Conservation (phyloP, 2,797 vertebrate genomes). For the Neopelma chrysocephalum region DNA sequence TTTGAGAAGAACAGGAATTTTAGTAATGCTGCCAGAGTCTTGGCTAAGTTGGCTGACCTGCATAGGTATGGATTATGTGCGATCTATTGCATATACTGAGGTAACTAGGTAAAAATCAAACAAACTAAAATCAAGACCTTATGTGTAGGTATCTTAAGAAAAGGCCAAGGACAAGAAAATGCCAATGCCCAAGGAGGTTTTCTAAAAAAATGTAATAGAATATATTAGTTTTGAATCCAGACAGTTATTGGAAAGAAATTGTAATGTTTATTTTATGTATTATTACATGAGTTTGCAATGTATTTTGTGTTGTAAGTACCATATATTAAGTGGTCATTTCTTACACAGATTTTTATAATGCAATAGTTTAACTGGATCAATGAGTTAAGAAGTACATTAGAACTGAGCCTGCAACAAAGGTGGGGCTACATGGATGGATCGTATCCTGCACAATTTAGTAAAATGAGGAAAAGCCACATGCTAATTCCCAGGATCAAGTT, state of each 20-base stretch:
- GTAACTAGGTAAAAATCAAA: background rate
- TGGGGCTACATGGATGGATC: background rate
- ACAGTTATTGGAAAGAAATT: background rate
- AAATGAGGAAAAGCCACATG: background rate
- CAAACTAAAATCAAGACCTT: background rate
- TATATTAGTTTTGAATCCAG: background rate
- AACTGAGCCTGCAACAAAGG: background rate
- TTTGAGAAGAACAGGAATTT: conserved; percentile 96
- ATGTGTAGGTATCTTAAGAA: background rate
- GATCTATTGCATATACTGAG: background rate
- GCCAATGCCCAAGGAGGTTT: background rate
- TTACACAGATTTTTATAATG: background rate
- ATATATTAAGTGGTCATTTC: background rate
- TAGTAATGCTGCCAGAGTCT: conserved; percentile 90
- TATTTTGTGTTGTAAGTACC: background rate
- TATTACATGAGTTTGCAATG: background rate
- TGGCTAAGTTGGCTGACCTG: conserved; percentile 92
- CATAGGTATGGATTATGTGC: conserved; percentile 82
- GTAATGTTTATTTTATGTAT: background rate
- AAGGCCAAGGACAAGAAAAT: background rate
- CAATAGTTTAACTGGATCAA: background rate
- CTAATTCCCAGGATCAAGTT: background rate
- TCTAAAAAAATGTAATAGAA: background rate
- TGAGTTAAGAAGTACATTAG: background rate
- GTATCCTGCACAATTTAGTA: background rate